A percentile compares a stretch with the other conserved stretches of the same genome.
Conservation (phyloP, 2,113 vertebrate genomes). For the Nipponia nippon region DNA sequence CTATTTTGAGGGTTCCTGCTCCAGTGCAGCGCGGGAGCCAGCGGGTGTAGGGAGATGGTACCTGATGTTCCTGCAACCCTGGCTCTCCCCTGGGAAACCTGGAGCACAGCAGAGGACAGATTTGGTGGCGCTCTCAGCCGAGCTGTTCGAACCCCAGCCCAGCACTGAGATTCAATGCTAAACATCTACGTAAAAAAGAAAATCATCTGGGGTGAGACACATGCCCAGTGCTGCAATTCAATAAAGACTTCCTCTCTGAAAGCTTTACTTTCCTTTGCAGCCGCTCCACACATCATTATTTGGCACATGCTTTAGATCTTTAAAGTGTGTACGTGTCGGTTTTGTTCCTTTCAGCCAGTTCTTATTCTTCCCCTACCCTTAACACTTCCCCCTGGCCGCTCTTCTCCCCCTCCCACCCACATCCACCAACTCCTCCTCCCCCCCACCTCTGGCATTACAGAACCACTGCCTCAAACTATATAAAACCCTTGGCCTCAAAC, state of each 20-base stretch:
- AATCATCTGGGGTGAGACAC: not conserved
- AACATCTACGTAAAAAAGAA: not conserved
- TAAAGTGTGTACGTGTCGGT: not conserved
- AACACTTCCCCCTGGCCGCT: not conserved
- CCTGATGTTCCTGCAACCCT: not conserved
- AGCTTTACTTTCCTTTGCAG: not conserved
- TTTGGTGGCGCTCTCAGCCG: fast-evolving
- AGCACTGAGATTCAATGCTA: not conserved
- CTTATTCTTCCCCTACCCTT: conserved; percentile 1
- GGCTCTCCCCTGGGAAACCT: not conserved
- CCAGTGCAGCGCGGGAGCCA: fast-evolving
- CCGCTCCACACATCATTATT: not conserved
- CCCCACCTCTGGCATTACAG: conserved; percentile 59
- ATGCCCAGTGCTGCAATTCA: not conserved
- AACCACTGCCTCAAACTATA: conserved; percentile 69
- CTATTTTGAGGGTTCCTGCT: not conserved
- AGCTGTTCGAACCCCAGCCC: not conserved
- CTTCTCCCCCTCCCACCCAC: not conserved
- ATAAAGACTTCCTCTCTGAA: not conserved
- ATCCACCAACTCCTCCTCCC: not conserved
- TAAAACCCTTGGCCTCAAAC: conserved; percentile 78
- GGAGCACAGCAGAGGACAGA: not conserved
- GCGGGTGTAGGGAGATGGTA: fast-evolving
- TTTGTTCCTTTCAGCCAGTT: conserved; percentile 44
- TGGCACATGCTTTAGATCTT: conserved; percentile 21